Base-by-base conservation (phyloP, 1,140 invertebrate species). In the Halictus rubicundus region DNA sequence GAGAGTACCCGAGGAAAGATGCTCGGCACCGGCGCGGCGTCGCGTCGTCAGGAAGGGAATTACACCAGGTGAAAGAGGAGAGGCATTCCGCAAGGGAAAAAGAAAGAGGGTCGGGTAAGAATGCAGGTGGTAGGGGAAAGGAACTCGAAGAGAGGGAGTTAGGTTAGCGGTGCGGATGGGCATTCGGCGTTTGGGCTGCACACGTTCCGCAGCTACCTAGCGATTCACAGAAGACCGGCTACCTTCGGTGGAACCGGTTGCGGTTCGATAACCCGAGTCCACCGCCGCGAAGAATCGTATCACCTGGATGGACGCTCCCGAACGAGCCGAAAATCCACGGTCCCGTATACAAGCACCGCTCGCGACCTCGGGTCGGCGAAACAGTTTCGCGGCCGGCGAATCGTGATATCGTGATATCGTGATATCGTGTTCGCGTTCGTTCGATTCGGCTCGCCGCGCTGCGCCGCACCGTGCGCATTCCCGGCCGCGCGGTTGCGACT, bases 211-310 rank as follows among this genome's bases (percentile, higher is more conserved):
- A 71, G 69, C 46, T 87, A 80, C 72, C 84, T 75, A 81, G 65
- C 85, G 81, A 86, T 88, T 85, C 80, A 87, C 90, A 90, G 88
- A 89, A 90, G 87, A 90, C 82, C 88, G 88, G 88, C 84, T 83
- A 77, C 88, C 86, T 84, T 88, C 88, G 87, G 54, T 37, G 86
- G 85, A 88, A 83, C 83, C 87, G 88, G 87, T 89, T 88, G 72
- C 73, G 79, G 70, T 75, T n/a, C 82, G 78, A 83, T 83, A 83
- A 83, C 63, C 81, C 39, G 70, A 42, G 27, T 54, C 14, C 73
- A 65, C 59, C 63, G 65, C 59, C 66, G 39, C 60, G 42, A 39
- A 68, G 42, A 75, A 68, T 57, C 68, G 42, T 78, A 23, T 70
- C 66, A 61, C 32, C 76, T 72, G 76, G 37, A 78, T 64, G 76